phyloP scores from a whole-genome alignment of 2,888 invertebrate genomes.

The Lysandra bellargus region DNA sequence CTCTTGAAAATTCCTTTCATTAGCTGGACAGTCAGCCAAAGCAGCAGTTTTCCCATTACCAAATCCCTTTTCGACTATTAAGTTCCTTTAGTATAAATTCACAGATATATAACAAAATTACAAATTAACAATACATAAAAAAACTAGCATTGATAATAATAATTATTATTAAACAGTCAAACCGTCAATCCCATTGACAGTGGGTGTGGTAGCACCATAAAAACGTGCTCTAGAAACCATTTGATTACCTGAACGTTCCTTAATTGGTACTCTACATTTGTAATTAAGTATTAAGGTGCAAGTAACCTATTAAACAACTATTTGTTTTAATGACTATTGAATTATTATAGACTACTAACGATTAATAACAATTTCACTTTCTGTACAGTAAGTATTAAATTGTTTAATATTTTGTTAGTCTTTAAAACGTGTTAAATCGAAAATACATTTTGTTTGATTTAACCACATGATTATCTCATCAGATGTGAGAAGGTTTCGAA shows the following conservation, averaged over 20 bases:
- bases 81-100: neutral
- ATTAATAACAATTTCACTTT: neutral
- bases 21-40: no score
- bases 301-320: neutral
- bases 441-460: no score
- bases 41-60: no score
- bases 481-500: no score
- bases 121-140: neutral
- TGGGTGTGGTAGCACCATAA: neutral
- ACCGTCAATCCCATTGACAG: neutral
- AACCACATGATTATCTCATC: no score
- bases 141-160: neutral
- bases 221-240: neutral
- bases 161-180: neutral
- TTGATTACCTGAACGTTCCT: constrained; percentile 2
- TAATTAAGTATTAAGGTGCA: neutral
- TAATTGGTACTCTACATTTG: neutral
- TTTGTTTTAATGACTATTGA: neutral
- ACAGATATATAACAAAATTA: neutral
- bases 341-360: neutral
- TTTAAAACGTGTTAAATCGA: no score
- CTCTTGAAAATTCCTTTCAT: no score
- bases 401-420: no score
- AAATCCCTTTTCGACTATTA: no score
- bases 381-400: no score